phyloP scores from a whole-genome alignment of 2,113 vertebrate species.

The Takifugu flavidus region DNA sequence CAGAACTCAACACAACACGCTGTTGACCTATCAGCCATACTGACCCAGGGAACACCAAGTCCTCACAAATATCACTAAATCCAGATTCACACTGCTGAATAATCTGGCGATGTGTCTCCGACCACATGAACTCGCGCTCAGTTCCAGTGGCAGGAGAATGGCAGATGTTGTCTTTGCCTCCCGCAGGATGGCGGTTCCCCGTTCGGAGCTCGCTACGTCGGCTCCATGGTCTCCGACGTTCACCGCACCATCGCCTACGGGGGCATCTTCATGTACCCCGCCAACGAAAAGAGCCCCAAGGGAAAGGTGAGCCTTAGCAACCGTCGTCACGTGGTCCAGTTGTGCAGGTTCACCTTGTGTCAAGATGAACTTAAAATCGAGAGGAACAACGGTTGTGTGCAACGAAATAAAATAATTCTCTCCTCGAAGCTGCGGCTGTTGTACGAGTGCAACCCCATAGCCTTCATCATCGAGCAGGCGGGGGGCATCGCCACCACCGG shows the following conservation, averaged over 20 bases:
- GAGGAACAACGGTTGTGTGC: too few relatives aligned
- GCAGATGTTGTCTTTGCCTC: background rate
- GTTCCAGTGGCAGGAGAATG: background rate
- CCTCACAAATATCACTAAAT: too few relatives aligned
- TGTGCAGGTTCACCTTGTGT: too few relatives aligned
- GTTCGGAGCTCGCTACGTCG: slow-evolving; percentile 90
- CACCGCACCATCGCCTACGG: slow-evolving; percentile 95
- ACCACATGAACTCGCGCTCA: too few relatives aligned
- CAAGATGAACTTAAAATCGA: too few relatives aligned
- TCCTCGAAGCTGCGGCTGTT: slow-evolving; percentile 84
- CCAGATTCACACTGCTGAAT: too few relatives aligned
- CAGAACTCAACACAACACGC: too few relatives aligned
- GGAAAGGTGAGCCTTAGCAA: slow-evolving; percentile 82
- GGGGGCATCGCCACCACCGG: slow-evolving; percentile 92
- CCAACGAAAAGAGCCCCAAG: slow-evolving; percentile 92
- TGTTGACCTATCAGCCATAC: too few relatives aligned
- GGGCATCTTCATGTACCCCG: slow-evolving; percentile 97
- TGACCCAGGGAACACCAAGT: too few relatives aligned
- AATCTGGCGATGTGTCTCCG: too few relatives aligned
- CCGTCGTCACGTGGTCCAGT: too few relatives aligned
- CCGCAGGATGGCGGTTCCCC: slow-evolving; percentile 85
- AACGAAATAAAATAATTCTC: background rate
- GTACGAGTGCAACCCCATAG: slow-evolving; percentile 97
- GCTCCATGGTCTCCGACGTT: slow-evolving; percentile 96
- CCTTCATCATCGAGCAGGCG: slow-evolving; percentile 93